A percentile compares a stretch with the other conserved stretches of the same genome.
Conservation (phyloP, 1,140 invertebrate species). For the Drosophila kepulauana region DNA sequence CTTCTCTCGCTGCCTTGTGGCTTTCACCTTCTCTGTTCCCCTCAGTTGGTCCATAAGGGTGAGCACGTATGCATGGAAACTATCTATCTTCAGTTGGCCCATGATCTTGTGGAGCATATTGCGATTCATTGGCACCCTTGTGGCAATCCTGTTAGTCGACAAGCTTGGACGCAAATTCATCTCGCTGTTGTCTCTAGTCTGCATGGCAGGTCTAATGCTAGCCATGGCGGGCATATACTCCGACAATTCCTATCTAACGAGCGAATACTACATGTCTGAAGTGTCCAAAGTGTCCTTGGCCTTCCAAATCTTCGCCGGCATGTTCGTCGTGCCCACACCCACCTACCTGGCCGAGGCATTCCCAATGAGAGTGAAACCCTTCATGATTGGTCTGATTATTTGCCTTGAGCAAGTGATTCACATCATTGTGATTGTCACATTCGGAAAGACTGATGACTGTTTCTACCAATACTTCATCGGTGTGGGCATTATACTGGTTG, state of each 20-base stretch:
- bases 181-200: slow-evolving; percentile 36
- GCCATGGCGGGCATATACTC: slow-evolving; percentile 47
- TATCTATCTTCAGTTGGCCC: slow-evolving; percentile 32
- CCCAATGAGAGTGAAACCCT: slow-evolving; percentile 57
- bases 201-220: slow-evolving; percentile 53
- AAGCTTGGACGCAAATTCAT: slow-evolving; percentile 51
- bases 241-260: slow-evolving; percentile 23
- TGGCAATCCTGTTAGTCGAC: slow-evolving; percentile 39
- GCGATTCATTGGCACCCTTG: slow-evolving; percentile 43
- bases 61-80: slow-evolving; percentile 28
- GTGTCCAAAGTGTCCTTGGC: slow-evolving; percentile 40
- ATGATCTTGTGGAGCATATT: slow-evolving; percentile 46
- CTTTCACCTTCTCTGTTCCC: slow-evolving; percentile 56
- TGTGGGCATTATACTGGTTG: slow-evolving; percentile 45
- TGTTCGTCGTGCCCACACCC: slow-evolving; percentile 43
- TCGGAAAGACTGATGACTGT: background rate
- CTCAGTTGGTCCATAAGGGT: slow-evolving; percentile 36
- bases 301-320: slow-evolving; percentile 58
- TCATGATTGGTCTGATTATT: slow-evolving; percentile 37
- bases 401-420: slow-evolving; percentile 58
- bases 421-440: slow-evolving; percentile 58
- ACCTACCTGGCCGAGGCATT: slow-evolving; percentile 62
- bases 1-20: slow-evolving; percentile 52
- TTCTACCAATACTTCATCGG: slow-evolving; percentile 45
- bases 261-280: slow-evolving; percentile 43